Conservation (phyloP, 2,113 vertebrate genomes). For the Gopherus flavomarginatus region DNA sequence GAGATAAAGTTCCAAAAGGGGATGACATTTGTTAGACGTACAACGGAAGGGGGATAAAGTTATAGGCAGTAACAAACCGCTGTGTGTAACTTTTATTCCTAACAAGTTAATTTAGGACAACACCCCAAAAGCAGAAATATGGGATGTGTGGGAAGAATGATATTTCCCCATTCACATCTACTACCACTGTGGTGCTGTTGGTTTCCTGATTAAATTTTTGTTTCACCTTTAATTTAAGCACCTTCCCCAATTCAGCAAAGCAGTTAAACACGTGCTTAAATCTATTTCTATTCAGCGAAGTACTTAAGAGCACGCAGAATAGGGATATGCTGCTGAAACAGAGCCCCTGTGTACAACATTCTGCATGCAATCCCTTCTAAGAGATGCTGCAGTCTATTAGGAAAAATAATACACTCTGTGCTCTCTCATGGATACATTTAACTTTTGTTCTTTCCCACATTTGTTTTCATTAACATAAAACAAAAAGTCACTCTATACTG, state of each 20-base stretch:
- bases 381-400: neutral
- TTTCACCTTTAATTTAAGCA: neutral
- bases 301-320: neutral
- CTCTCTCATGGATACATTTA: neutral
- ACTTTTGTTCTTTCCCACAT: neutral
- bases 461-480: neutral
- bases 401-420: neutral
- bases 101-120: neutral
- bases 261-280: neutral
- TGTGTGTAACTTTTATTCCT: neutral
- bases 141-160: neutral
- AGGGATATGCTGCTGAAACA: neutral
- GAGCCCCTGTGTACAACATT: neutral
- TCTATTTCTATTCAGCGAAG: neutral
- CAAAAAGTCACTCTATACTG: neutral
- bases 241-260: neutral
- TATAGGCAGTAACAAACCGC: neutral
- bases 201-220: neutral
- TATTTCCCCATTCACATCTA: neutral
- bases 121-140: neutral
- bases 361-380: neutral
- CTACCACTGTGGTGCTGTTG: neutral
- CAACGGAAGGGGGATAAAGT: neutral
- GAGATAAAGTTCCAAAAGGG: neutral
- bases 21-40: neutral